phyloP scores from a whole-genome alignment of 2,888 invertebrate genomes.

The Argynnis bischoffii region DNA sequence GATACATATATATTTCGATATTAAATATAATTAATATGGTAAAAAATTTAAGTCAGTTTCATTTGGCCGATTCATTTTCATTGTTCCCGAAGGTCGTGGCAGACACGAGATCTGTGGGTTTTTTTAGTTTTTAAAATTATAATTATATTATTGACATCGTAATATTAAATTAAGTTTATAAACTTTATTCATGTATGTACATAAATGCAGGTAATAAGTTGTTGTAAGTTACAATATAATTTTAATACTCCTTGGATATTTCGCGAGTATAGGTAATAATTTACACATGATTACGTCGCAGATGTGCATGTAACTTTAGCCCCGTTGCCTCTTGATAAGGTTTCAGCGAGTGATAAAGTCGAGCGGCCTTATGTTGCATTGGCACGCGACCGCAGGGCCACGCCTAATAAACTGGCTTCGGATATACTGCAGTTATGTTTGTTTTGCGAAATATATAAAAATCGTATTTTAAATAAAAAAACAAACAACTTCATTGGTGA shows the following conservation, averaged over 20 bases:
- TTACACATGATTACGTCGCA: slow-evolving; percentile 36
- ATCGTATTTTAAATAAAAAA: background rate
- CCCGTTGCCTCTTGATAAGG: slow-evolving; percentile 55
- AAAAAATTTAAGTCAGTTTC: too few relatives aligned
- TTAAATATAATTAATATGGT: too few relatives aligned
- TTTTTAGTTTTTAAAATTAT: too few relatives aligned
- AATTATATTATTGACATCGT: too few relatives aligned
- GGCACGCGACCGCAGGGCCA: slow-evolving; percentile 68
- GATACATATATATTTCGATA: too few relatives aligned
- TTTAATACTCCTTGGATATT: slow-evolving; percentile 6
- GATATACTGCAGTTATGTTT: slow-evolving; percentile 48
- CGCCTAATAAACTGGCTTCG: slow-evolving; percentile 50
- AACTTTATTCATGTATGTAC: too few relatives aligned
- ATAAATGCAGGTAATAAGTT: slow-evolving; percentile 52
- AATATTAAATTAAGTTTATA: too few relatives aligned
- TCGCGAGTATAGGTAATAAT: slow-evolving; percentile 24
- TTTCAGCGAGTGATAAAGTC: slow-evolving; percentile 51
- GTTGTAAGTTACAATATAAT: slow-evolving; percentile 38
- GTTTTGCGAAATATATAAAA: slow-evolving; percentile 22
- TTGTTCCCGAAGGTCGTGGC: too few relatives aligned
- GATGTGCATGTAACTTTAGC: slow-evolving; percentile 40
- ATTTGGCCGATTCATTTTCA: too few relatives aligned
- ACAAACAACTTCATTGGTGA: too few relatives aligned
- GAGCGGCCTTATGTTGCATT: slow-evolving; percentile 58
- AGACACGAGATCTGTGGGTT: too few relatives aligned